These are phyloP conservation scores for Tinea pellionella DNA, from an alignment of 2,888 invertebrate genomes.

Conservation along the genomic window DNA sequence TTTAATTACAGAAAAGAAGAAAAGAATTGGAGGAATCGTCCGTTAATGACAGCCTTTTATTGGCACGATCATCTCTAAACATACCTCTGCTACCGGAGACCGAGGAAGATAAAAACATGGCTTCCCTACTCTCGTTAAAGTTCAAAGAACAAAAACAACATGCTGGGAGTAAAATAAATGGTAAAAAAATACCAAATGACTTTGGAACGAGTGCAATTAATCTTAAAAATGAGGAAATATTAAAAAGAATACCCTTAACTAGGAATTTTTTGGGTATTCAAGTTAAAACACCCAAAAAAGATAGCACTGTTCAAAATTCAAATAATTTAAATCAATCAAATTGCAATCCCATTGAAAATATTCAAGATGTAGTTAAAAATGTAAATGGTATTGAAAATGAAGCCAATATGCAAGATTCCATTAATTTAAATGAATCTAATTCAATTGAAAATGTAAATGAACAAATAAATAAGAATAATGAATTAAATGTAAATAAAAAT, in stretches of 20 bases:
- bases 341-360: not conserved
- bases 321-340: not conserved
- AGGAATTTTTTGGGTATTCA: constrained; percentile 52
- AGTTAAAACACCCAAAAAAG: constrained; percentile 29
- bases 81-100: constrained; percentile 83
- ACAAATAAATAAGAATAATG: too few relatives aligned
- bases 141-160: constrained; percentile 66
- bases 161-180: constrained; percentile 50
- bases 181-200: too few relatives aligned
- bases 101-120: constrained; percentile 83
- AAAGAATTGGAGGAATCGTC: constrained; percentile 78
- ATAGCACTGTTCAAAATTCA: not conserved
- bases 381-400: not conserved
- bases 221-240: constrained; percentile 63
- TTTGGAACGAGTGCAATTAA: constrained; percentile 20
- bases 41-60: constrained; percentile 75
- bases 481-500: too few relatives aligned
- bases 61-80: constrained; percentile 81
- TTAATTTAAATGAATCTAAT: too few relatives aligned
- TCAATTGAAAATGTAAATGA: too few relatives aligned
- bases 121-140: constrained; percentile 77
- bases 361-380: not conserved
- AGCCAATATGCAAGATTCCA: not conserved
- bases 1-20: constrained; percentile 73
- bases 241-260: constrained; percentile 37